Evolutionary conservation across 2,113 vertebrate species (phyloP), one percentile per base, ranked within the genome.

Genomic region (Gambusia affinis): DNA sequence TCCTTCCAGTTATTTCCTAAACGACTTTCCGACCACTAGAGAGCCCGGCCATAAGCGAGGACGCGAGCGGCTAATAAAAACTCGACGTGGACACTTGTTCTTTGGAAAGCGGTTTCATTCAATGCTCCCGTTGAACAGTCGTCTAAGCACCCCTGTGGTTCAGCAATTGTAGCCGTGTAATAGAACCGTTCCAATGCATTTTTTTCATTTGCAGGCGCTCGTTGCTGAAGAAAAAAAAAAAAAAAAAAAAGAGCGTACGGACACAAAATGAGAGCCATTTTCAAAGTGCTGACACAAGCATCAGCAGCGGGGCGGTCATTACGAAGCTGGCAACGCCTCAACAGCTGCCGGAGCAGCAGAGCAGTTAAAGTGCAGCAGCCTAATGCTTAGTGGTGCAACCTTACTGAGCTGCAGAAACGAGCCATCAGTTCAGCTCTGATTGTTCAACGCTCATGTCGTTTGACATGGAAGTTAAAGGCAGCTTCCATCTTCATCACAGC

Each of bases 231-330:
- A 42, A 39, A 12, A 12, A 39, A 12, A 39, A 12, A 14, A 14
- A 14, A 12, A 3, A 4, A 42, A 42, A 76, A 63, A 39, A 65
- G 78, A 77, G 80, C 61, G 44, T 77, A 67, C 22, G 73, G 72
- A 63, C 57, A 37, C 70, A 79, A 88, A 86, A 81, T 60, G 85
- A 88, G 84, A 76, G 85, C 73, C 84, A 83, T 90, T 90, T 73
- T 85, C 69, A 91, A 92, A 91, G 0, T 88, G 92, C 92, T 92
- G 93, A 92, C 89, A 91, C 89, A 91, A 86, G 91, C 89, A 72
- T 83, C 81, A 33, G 84, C 80, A 74, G 85, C 33, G 64, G 79
- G 81, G 88, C 83, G 89, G 82, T 90, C 90, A 92, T 93, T 92
- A 92, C 4, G n/a, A 79, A 83, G 67, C 86, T 90, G 91, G 89